A percentile compares a stretch with the other conserved stretches of the same genome.
These are phyloP conservation scores for Ridgeia piscesae DNA, from an alignment of 1,140 invertebrate species.

Conservation along the genomic window DNA sequence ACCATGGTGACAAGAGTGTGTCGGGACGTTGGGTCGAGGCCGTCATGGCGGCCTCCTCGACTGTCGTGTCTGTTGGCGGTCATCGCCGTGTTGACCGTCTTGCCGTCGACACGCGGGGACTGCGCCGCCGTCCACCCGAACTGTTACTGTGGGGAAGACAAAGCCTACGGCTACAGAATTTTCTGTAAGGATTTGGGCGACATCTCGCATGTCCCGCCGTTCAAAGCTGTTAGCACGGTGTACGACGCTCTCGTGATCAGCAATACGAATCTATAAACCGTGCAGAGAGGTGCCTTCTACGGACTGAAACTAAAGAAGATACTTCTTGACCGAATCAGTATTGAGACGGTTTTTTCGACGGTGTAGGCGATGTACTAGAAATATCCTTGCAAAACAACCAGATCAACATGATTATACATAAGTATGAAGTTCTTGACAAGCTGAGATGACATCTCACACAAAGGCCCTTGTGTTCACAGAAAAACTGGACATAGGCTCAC, in stretches of 20 bases:
- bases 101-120: neutral
- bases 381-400: neutral
- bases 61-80: neutral
- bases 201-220: neutral
- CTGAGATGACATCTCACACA: slow-evolving; percentile 67
- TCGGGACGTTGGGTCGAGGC: neutral
- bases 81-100: neutral
- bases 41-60: too few species aligned
- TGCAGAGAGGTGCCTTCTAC: neutral
- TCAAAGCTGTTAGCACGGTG: neutral
- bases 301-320: neutral
- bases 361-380: neutral
- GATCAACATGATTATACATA: slow-evolving; percentile 68
- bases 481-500: slow-evolving; percentile 59
- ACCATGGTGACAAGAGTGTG: neutral
- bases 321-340: neutral
- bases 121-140: neutral
- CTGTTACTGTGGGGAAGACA: neutral
- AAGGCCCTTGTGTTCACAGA: slow-evolving; percentile 52
- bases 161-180: neutral
- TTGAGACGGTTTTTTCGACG: neutral
- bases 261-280: neutral
- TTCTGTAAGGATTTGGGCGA: neutral
- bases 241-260: neutral
- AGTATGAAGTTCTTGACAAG: slow-evolving; percentile 87